Percentiles rank a stretch among this genome's conserved stretches.
These are phyloP conservation scores for Pseudomyrmex cubaensis DNA, from an alignment of 1,140 invertebrate species.

Conservation along the genomic window DNA sequence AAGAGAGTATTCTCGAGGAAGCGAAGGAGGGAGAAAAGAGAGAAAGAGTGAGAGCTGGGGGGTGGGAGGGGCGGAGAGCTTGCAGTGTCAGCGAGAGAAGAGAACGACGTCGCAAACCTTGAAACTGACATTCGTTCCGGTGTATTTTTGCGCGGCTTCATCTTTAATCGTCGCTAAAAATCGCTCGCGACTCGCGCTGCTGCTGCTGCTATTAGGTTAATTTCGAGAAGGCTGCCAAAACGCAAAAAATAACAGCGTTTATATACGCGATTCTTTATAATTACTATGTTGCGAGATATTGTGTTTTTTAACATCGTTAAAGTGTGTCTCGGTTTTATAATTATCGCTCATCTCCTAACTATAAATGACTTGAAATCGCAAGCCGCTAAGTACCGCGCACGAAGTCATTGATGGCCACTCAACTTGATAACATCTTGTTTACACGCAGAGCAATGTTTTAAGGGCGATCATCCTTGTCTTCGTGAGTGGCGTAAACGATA, in stretches of 20 bases:
- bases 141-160: conserved; percentile 46
- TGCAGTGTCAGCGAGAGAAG: conserved; percentile 42
- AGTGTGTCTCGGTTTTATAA: neutral
- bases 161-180: conserved; percentile 30
- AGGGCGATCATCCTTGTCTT: conserved; percentile 37
- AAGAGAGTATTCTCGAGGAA: neutral
- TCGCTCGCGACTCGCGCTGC: conserved; percentile 28
- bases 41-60: too few relatives aligned
- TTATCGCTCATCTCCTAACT: neutral
- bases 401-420: neutral
- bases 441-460: conserved; percentile 24
- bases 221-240: conserved; percentile 13
- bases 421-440: conserved; percentile 35
- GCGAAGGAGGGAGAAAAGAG: neutral
- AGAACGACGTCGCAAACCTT: conserved; percentile 56
- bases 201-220: conserved; percentile 7
- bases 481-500: conserved; percentile 28
- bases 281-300: conserved; percentile 10
- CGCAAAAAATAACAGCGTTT: neutral
- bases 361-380: neutral
- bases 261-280: neutral
- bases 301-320: neutral
- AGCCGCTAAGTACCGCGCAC: too few relatives aligned
- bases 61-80: neutral
- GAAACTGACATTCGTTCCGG: conserved; percentile 68